Base-by-base conservation (phyloP, 2,113 vertebrate species). In the Chunga burmeisteri region DNA sequence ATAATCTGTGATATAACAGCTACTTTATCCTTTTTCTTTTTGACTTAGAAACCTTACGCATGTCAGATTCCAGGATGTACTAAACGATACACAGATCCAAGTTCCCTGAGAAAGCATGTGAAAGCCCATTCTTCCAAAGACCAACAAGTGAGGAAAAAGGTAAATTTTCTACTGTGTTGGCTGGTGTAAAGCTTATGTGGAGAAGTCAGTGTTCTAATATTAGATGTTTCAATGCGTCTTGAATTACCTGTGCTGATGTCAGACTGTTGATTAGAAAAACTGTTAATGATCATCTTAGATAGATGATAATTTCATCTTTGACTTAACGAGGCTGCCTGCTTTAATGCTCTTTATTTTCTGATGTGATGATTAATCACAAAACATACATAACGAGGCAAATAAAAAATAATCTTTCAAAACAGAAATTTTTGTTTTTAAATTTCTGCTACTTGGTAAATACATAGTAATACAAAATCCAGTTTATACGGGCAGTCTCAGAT, bases 21-120 rank as follows among this genome's bases (percentile, higher is more conserved):
- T 80, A 11, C 40, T 93, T 93, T 97, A 61, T 95, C 68, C 55
- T 96, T 97, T 96, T 95, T 91, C 40, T 89, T 83, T 96, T 96
- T 92, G 23, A 94, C 71, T 93, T 97, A 99, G 99, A 99, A 99
- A 98, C 99, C 99, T 32, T 99, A 99, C 50, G 99, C 98, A 2
- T 99, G 99, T 98, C 99, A 99, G 98, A 98, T 99, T 97, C 99
- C 98, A 50, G 99, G 99, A 94, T 99, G 99, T 93, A 96, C 96
- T 72, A 99, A 99, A 97, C 98, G 99, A 63, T 99, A 99, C 96
- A 99, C 99, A 73, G 99, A 99, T 94, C 99, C 99, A 81, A 99
- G 99, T 98, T 99, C 99, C 77, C 96, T 99, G 92, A 98, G 99
- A 97, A 99, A 99, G 92, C 99, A 99, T 12, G 98, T 99, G 93